Conservation (phyloP, 2,797 vertebrate species). For the Urocyon cinereoargenteus region DNA sequence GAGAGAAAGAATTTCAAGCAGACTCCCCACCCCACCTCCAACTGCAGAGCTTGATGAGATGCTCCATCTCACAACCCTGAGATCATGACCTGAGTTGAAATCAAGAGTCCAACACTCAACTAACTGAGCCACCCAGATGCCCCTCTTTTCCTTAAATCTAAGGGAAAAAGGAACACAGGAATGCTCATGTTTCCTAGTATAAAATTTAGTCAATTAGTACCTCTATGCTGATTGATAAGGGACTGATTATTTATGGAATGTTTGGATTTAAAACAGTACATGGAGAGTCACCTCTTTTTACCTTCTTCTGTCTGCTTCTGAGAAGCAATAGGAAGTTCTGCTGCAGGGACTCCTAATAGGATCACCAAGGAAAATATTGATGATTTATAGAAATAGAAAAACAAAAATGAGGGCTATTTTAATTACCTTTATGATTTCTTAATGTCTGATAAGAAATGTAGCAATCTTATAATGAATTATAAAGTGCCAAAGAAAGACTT, state of each 20-base stretch:
- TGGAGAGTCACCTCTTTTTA: not conserved
- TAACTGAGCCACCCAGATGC: not conserved
- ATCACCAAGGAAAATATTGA: not conserved
- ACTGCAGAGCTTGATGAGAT: not conserved
- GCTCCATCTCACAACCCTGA: not conserved
- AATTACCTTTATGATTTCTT: not conserved
- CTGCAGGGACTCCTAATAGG: not conserved
- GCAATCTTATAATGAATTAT: not conserved
- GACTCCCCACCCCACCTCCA: not conserved
- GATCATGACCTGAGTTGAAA: not conserved
- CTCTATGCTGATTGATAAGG: not conserved
- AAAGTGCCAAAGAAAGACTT: not conserved
- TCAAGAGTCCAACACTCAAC: not conserved
- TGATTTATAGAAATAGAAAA: not conserved
- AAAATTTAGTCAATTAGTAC: not conserved
- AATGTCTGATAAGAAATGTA: not conserved
- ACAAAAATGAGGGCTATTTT: not conserved
- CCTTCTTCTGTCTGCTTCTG: not conserved
- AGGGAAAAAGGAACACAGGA: not conserved
- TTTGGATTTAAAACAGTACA: not conserved
- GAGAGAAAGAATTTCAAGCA: not conserved
- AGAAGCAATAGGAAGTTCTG: not conserved
- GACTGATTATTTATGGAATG: not conserved
- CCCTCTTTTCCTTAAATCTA: not conserved
- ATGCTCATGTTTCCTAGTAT: not conserved